Evolutionary conservation across 2,888 invertebrate species (phyloP).

Genomic region (Amphipoea oculea): DNA sequence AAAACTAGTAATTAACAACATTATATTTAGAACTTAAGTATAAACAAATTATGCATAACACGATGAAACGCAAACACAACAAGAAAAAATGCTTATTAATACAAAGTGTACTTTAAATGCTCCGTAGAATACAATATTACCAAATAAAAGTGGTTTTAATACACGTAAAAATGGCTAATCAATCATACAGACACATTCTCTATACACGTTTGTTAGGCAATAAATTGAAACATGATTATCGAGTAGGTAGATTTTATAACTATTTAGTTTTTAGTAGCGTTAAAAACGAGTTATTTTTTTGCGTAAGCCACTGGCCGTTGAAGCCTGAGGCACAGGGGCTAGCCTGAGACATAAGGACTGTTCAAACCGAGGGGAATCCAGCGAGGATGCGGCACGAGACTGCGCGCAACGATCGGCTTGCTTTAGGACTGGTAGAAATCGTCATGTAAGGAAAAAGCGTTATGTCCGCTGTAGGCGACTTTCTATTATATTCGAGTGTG

Average conservation of each 20-base stretch:
- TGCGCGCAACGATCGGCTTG: background rate
- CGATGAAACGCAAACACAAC: constrained; percentile 30
- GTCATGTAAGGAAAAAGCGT: no score
- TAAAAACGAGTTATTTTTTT: background rate
- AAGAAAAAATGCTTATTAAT: constrained; percentile 59
- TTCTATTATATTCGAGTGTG: no score
- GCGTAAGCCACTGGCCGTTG: background rate
- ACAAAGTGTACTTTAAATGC: constrained; percentile 66
- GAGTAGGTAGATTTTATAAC: constrained; percentile 10
- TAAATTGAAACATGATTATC: constrained; percentile 1
- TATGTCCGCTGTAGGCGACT: no score
- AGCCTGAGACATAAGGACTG: background rate
- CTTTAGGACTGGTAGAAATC: no score
- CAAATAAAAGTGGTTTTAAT: background rate
- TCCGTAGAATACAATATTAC: constrained; percentile 49
- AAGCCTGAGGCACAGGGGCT: background rate
- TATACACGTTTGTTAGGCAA: background rate
- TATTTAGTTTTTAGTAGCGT: background rate
- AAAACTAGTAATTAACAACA: constrained; percentile 33
- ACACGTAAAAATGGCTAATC: background rate
- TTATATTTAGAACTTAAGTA: constrained; percentile 37
- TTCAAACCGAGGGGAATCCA: background rate
- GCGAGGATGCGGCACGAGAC: background rate
- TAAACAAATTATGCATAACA: constrained; percentile 42
- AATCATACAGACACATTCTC: background rate